Evolutionary conservation across 2,888 invertebrate species (phyloP), one percentile per base, ranked within the genome.

Genomic region (Eustalomyia histrio): DNA sequence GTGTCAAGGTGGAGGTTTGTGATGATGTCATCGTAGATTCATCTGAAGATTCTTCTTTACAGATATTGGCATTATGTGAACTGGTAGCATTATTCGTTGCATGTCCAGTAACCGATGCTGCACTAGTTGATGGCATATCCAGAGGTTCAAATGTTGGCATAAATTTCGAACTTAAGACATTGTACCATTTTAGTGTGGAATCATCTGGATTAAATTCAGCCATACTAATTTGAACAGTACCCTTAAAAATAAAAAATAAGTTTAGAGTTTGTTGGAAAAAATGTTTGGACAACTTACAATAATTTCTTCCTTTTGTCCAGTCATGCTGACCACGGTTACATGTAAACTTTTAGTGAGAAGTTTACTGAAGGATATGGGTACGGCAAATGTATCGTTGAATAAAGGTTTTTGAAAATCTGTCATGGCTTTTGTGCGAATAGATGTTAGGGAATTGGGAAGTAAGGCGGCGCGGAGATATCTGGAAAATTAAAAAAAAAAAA

Each of bases 1-100:
- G 93, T 17, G 98, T 98, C 29, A 98, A 92, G 0, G 98, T 99
- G 1, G 98, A 98, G 0, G 98, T 97, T 90, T 98, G 98, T 12
- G 98, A 98, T 2, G 98, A 97, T 85, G 98, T 98, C 83, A 98
- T 97, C 0, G 98, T 98, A 18, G 97, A 97, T 89, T 99, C 98
- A 89, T 99, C 98, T 24, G 97, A 97, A 85, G 97, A 98, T 90
- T 98, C 98, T 88, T 98, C 98, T 89, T 95, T 91, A 61, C 86
- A 87, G 84, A 91, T 78, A n/a, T 75, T 65, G 86, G 67, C 35
- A 18, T 81, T 67, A n/a, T 65, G 35, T 8, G 76, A 21, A 12
- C 76, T 52, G 61, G 29, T 84, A 80, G 39, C 84, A 18, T 75
- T 80, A 6, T 84, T 83, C 1, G 83, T 87, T 7, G 89, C 89